Evolutionary conservation across 1,140 invertebrate genomes (phyloP).

Genomic region (Drosophila sulfurigaster): DNA sequence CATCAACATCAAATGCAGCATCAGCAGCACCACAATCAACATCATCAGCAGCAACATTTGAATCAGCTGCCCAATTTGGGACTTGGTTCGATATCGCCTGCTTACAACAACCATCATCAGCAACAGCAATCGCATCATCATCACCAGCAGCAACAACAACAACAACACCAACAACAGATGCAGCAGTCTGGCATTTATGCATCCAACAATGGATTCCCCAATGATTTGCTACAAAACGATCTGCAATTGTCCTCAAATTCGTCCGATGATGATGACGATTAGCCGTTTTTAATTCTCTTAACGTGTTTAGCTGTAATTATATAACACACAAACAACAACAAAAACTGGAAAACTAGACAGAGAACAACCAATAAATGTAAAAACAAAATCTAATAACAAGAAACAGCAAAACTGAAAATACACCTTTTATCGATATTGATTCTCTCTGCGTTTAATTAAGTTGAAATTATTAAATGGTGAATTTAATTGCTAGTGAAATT

Average conservation of each 20-base stretch:
- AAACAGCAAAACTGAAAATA: slow-evolving; percentile 34
- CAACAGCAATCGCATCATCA: slow-evolving; percentile 67
- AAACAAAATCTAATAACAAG: slow-evolving; percentile 3
- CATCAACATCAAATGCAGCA: slow-evolving; percentile 29
- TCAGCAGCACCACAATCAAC: slow-evolving; percentile 21
- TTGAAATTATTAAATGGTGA: slow-evolving; percentile 77
- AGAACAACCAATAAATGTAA: slow-evolving; percentile 6
- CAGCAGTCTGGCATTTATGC: slow-evolving; percentile 72
- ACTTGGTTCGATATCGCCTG: slow-evolving; percentile 56
- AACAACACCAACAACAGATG: slow-evolving; percentile 69
- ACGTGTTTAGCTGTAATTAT: slow-evolving; percentile 39
- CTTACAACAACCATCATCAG: slow-evolving; percentile 77
- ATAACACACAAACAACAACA: slow-evolving; percentile 15
- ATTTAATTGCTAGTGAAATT: slow-evolving; percentile 82
- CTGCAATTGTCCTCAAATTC: slow-evolving; percentile 87
- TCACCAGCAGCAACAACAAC: slow-evolving; percentile 58
- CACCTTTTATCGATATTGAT: slow-evolving; percentile 65
- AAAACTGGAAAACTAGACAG: neutral
- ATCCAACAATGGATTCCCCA: slow-evolving; percentile 85
- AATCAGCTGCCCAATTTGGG: slow-evolving; percentile 59
- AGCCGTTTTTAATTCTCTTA: slow-evolving; percentile 48
- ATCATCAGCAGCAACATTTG: slow-evolving; percentile 51
- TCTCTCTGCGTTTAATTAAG: slow-evolving; percentile 69
- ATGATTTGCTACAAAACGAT: slow-evolving; percentile 89
- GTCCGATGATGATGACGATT: slow-evolving; percentile 83